Base-by-base conservation (phyloP, 2,113 vertebrate species). In the Brachyhypopomus gauderio region DNA sequence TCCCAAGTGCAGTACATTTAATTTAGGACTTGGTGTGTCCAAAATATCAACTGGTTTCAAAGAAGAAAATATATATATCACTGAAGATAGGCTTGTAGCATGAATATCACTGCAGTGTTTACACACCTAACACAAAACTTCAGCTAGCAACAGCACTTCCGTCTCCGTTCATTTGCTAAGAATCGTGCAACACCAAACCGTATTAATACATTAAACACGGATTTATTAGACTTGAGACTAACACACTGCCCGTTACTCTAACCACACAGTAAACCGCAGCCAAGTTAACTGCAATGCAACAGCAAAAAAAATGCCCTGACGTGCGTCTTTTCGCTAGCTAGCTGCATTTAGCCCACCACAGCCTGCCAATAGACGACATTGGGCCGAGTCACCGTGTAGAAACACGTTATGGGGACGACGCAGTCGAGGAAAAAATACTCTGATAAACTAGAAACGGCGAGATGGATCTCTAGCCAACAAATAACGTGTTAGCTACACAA, bases 241-340 rank as follows among this genome's bases (percentile, higher is more conserved):
- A 58, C 84, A 78, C 76, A 79, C 75, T 75, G 36, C 71, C 36
- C 34, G 14, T 78, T 67, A 48, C 12, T 59, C 74, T 73, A 83
- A 83, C 77, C 52, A 58, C 55, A 75, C 48, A 48, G 16, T 25
- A 22, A 30, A 67, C 72, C 76, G 80, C 80, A 81, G 79, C 79
- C 38, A 75, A 72, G 58, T 25, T 56, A 84, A 64, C 74, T 74
- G 74, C 77, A 79, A 78, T 30, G 77, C 56, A 78, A 80, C 72
- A 78, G 71, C 63, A 25, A 58, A 82, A 58, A 82, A 80, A 87
- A 63, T 77, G 71, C 80, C 74, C 84, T 87, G 83, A 87, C 80
- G 81, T 63, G 82, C 77, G 72, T 48, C 23, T 75, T 52, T 38
- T 75, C 72, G 59, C 27, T 70, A 75, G 30, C 62, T 55, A 58